These are phyloP conservation scores for Panzeria rudis DNA, from an alignment of 2,888 invertebrate genomes.

Conservation along the genomic window DNA sequence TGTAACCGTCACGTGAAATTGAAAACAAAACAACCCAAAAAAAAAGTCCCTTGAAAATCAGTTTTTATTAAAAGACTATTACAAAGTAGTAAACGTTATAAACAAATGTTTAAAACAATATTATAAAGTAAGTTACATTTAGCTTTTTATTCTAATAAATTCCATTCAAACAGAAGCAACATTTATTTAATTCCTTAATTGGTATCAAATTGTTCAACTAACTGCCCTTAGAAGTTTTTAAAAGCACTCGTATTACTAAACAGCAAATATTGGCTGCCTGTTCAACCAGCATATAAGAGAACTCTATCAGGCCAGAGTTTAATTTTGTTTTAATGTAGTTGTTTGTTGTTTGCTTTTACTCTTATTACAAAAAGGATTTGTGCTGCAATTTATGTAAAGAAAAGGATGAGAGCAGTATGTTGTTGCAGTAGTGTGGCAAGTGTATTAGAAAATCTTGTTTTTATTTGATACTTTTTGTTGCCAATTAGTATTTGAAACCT, in stretches of 20 bases:
- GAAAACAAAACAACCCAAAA: conserved; percentile 4
- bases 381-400: conserved; percentile 11
- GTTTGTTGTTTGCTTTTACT: conserved; percentile 4
- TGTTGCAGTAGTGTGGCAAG: conserved; percentile 12
- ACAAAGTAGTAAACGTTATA: conserved; percentile 16
- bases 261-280: conserved; percentile 17
- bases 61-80: conserved; percentile 27
- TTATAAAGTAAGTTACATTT: conserved; percentile 13
- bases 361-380: conserved; percentile 33
- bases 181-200: conserved; percentile 51
- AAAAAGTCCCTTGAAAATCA: not conserved
- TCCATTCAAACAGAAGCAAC: conserved; percentile 1
- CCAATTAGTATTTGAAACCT: conserved; percentile 65
- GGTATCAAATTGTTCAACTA: conserved; percentile 57
- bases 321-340: conserved; percentile 2
- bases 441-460: conserved; percentile 19
- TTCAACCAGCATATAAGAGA: not conserved
- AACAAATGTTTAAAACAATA: conserved; percentile 25
- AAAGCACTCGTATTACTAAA: conserved; percentile 60
- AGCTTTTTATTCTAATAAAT: not conserved
- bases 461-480: conserved; percentile 66
- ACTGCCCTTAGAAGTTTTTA: not conserved
- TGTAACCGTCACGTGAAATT: conserved; percentile 70
- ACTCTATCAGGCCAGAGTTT: not conserved
- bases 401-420: not conserved